Evolutionary conservation across 2,797 vertebrate genomes (phyloP), one percentile per base, ranked within the genome.

Genomic region (Myripristis murdjan): DNA sequence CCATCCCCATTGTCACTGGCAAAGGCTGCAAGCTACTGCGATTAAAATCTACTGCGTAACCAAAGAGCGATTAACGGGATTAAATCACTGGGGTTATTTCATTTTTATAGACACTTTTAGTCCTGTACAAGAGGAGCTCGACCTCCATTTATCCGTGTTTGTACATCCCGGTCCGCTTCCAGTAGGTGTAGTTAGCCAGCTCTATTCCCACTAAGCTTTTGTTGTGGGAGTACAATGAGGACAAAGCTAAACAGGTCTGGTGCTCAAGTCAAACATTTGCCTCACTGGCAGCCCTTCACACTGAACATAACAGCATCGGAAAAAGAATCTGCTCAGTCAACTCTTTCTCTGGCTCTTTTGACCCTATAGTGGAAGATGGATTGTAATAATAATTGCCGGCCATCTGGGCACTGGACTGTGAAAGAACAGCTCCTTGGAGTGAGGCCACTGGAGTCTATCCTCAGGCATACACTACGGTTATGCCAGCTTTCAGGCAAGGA

Each of bases 311-410:
- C 66, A 83, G 79, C 33, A 10, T 12, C 62, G 65, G 18, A 68
- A 68, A 76, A 74, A 43, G 47, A 88, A 84, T 83, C 71, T 70
- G 77, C 87, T 77, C 63, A 4, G 69, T 79, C 53, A 54, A 84
- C 82, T 87, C 64, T 79, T 87, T 76, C 67, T 26, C 56, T 10
- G 24, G 65, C 74, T 84, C 56, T 43, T 82, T 61, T 91, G 85
- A 90, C 88, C 86, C 82, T 46, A 41, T 20, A 70, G 64, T 75
- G 73, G 75, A 87, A 86, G 81, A 86, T 85, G 82, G 86, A 91
- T 90, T 88, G 84, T 87, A 82, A 91, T 91, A 87, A 92, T 92
- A 92, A 92, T 92, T 90, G 84, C 84, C 5, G 80, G 71, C 86
- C 88, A 87, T 91, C 91, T 91, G 90, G 89, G 85, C 84, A 89